Evolutionary conservation across 2,797 vertebrate species (phyloP).

Genomic region (Xiphophorus birchmanni): DNA sequence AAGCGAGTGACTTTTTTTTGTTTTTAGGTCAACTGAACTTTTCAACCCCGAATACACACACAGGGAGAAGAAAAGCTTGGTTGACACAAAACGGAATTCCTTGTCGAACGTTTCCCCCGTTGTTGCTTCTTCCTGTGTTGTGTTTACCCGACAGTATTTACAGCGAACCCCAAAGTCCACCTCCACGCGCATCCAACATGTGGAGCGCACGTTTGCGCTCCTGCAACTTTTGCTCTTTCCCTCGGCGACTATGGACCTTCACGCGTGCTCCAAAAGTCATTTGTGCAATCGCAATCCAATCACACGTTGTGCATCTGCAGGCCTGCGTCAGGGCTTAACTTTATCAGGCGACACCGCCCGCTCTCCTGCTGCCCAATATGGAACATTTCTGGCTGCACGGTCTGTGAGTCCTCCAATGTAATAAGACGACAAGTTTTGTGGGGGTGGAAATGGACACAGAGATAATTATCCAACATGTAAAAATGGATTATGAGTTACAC

Average conservation of each 20-base stretch:
- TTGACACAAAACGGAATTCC: constrained; percentile 83
- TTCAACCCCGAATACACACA: constrained; percentile 66
- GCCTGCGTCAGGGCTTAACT: constrained; percentile 51
- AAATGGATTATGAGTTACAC: constrained; percentile 79
- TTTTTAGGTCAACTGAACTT: constrained; percentile 71
- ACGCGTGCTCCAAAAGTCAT: constrained; percentile 23
- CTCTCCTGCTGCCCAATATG: constrained; percentile 47
- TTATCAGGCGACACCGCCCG: constrained; percentile 59
- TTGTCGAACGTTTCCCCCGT: constrained; percentile 63
- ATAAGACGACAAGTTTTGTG: constrained; percentile 75
- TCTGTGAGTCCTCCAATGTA: constrained; percentile 72
- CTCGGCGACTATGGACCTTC: not conserved
- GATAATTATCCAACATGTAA: constrained; percentile 80
- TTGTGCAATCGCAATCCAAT: constrained; percentile 37
- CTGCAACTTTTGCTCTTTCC: constrained; percentile 34
- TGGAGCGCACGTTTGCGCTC: constrained; percentile 30
- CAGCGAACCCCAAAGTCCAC: constrained; percentile 66
- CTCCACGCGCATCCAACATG: constrained; percentile 61
- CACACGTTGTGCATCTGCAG: constrained; percentile 41
- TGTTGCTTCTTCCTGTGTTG: constrained; percentile 74
- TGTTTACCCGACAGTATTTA: constrained; percentile 81
- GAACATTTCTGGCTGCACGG: constrained; percentile 65
- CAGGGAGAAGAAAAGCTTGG: constrained; percentile 57
- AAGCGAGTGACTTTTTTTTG: constrained; percentile 64
- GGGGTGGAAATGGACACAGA: constrained; percentile 75